phyloP scores from a whole-genome alignment of 2,888 invertebrate genomes.

The Colletes collaris region DNA sequence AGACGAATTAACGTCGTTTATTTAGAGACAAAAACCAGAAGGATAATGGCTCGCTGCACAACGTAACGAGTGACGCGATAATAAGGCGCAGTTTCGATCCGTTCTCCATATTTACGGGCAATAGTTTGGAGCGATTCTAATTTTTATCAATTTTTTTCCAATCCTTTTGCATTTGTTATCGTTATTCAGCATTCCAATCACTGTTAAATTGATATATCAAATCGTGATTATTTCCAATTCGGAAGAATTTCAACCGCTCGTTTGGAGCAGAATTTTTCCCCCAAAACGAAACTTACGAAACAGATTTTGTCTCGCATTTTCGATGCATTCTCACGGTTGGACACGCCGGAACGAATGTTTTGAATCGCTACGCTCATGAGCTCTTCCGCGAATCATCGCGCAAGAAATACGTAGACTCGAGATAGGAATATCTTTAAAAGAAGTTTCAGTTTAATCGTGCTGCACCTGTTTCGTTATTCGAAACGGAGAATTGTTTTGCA shows the following conservation, averaged over 20 bases:
- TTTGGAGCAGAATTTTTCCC: too few species aligned
- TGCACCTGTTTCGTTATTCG: constrained; percentile 41
- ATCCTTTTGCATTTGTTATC: too few species aligned
- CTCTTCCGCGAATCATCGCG: constrained; percentile 22
- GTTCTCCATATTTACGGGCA: too few species aligned
- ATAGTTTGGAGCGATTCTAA: too few species aligned
- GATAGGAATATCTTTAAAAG: constrained; percentile 10
- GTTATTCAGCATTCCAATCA: too few species aligned
- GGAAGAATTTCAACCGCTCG: too few species aligned
- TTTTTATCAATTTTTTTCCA: too few species aligned
- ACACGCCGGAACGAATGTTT: background rate
- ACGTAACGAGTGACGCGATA: background rate
- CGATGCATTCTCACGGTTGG: too few species aligned
- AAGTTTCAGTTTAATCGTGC: constrained; percentile 34
- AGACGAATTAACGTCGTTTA: constrained; percentile 78
- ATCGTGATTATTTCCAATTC: too few species aligned
- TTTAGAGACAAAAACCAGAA: constrained; percentile 75
- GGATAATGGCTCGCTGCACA: constrained; percentile 65
- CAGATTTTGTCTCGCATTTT: too few species aligned
- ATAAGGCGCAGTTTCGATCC: background rate
- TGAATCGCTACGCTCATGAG: constrained; percentile 16
- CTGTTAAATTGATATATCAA: too few species aligned
- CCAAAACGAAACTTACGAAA: too few species aligned
- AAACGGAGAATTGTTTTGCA: constrained; percentile 22
- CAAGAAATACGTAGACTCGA: constrained; percentile 9